Evolutionary conservation across 2,113 vertebrate genomes (phyloP), one percentile per base, ranked within the genome.

Genomic region (Pelecanus crispus): DNA sequence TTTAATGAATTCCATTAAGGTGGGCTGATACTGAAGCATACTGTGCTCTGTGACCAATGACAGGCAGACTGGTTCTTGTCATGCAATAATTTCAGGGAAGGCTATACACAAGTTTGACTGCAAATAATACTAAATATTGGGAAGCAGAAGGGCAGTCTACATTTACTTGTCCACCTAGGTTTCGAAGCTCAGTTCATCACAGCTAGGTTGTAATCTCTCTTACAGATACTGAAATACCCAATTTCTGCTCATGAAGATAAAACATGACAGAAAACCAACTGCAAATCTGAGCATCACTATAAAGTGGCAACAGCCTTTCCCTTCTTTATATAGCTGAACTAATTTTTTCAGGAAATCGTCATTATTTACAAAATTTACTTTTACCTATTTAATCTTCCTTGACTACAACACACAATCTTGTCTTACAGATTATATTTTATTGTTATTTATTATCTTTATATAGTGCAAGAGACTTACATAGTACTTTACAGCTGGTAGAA

Each of bases 391-490:
- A 62, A 26, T 63, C 62, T 91, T 95, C 81, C 88, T 96, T 94
- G 52, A 96, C 91, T 97, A 87, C 85, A 96, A 93, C 94, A 97
- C 93, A 88, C 75, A 77, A 82, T 70, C 74, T 88, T 85, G 86
- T 96, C 90, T 96, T 94, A 96, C 26, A 90, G 85, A 89, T 93
- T 81, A 81, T 77, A 84, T 91, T 97, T 97, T 97, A 94, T 96
- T 97, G 72, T 47, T 92, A 79, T 94, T 85, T 84, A 94, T 94
- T 87, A 20, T 62, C 85, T 77, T 93, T 91, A 90, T 93, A 67
- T 91, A 80, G 38, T 80, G 44, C 4, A 2, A 93, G 40, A 92
- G 75, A 86, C 58, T 94, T 96, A 94, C 90, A 95, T 24, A 75
- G 38, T 93, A 79, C 62, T 96, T 97, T 97, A 97, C 91, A 97